Evolutionary conservation across 2,113 vertebrate genomes (phyloP), one percentile per base, ranked within the genome.

Genomic region (Grantiella picta): DNA sequence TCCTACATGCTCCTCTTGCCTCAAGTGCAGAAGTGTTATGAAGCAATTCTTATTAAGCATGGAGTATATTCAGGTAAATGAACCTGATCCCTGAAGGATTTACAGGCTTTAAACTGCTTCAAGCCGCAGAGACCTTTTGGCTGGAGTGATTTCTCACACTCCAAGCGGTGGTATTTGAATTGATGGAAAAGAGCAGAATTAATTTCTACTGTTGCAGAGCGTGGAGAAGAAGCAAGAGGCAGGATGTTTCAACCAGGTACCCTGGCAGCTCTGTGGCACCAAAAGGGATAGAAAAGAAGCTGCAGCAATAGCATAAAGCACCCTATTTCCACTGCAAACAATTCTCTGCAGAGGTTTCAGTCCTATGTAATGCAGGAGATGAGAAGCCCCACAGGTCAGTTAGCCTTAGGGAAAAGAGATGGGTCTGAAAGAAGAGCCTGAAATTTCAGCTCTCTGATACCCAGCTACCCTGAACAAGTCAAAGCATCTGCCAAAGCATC

Each of bases 71-170:
- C 91, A 91, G 69, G 69, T 78, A 94, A 94, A 89, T 1, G 4
- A 95, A 78, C 59, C 25, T 82, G 44, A 92, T 61, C 53, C 73
- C 79, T 83, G 36, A 85, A 92, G 94, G 76, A 93, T 86, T 96
- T 83, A 45, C 22, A 50, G 47, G 28, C 40, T 59, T 92, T 71
- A 64, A 94, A 61, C 35, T 56, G 53, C 40, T 87, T 65, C 63
- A 91, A 11, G 53, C 60, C 4, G 7, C 35, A 76, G n/a, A 92
- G 14, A 56, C 44, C 91, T 95, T 87, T 86, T 19, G 40, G 65
- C 29, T 52, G 66, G 28, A 64, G 24, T 12, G 44, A 91, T 82
- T 79, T 61, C 63, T 91, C 77, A 27, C 66, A 42, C 71, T 38
- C 23, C 11, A 49, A 84, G 21, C 0, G 7, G 49, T 61, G 42